Evolutionary conservation across 2,113 vertebrate species (phyloP).

Genomic region (Pan paniscus): DNA sequence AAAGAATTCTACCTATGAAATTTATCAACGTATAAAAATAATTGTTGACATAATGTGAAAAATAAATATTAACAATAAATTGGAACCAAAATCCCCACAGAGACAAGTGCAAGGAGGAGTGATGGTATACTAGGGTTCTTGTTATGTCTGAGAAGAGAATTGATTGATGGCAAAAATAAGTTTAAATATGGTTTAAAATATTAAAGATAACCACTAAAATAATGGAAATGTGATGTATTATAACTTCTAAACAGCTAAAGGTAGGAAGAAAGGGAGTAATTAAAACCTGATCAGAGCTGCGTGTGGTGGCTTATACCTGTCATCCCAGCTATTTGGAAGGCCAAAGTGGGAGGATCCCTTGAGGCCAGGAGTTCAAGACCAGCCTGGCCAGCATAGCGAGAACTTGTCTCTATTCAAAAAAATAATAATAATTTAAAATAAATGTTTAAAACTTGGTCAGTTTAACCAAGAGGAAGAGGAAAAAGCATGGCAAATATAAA

Average conservation of each 20-base stretch:
- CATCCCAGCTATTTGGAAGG: too few species aligned
- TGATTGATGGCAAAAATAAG: background rate
- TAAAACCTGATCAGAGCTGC: background rate
- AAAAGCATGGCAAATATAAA: background rate
- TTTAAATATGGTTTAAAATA: constrained; percentile 10
- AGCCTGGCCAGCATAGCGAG: too few species aligned
- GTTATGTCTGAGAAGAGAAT: background rate
- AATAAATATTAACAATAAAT: constrained; percentile 18
- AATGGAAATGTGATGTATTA: background rate
- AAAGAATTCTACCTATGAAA: background rate
- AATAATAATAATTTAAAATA: too few species aligned
- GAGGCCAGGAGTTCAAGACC: too few species aligned
- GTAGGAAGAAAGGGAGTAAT: background rate
- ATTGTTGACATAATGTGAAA: background rate
- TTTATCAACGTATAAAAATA: background rate
- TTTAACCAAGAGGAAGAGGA: background rate
- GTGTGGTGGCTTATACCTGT: too few species aligned
- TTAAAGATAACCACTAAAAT: background rate
- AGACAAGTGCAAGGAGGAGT: background rate
- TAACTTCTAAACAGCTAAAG: background rate
- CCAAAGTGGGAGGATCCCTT: too few species aligned
- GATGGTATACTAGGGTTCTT: background rate
- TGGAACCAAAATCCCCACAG: background rate
- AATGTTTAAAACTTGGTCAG: background rate
- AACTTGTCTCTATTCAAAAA: too few species aligned